These are phyloP conservation scores for Delia radicum DNA, from an alignment of 1,140 invertebrate genomes.

Conservation along the genomic window DNA sequence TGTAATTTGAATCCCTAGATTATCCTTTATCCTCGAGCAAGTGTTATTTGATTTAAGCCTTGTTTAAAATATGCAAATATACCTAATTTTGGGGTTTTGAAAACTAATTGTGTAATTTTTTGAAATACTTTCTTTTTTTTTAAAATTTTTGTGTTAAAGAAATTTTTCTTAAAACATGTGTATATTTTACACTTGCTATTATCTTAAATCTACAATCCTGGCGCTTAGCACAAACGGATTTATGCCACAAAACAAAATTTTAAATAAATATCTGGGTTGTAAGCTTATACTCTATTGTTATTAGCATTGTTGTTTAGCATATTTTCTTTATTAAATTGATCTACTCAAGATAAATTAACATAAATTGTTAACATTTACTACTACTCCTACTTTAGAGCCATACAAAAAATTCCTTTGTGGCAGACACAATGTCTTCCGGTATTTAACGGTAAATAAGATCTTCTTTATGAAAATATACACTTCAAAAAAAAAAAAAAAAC, in stretches of 20 bases:
- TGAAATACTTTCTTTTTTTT: background rate
- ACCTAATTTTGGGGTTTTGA: too few relatives aligned
- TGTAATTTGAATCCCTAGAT: background rate
- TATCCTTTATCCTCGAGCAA: constrained; percentile 2
- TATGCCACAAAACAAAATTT: background rate
- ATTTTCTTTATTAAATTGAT: constrained; percentile 20
- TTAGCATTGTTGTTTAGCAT: background rate
- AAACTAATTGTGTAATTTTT: constrained; percentile 13
- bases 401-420: background rate
- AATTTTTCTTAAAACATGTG: background rate
- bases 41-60: background rate
- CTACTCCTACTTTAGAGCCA: background rate
- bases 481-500: background rate
- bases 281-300: background rate
- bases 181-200: constrained; percentile 12
- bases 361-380: background rate
- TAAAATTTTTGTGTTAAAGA: background rate
- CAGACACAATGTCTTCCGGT: constrained; percentile 19
- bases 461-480: background rate
- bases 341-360: constrained; percentile 25
- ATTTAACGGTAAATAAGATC: background rate
- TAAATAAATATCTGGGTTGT: background rate
- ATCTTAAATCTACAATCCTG: background rate
- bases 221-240: constrained; percentile 2
- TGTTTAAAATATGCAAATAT: constrained; percentile 19